Evolutionary conservation across 2,888 invertebrate genomes (phyloP), one percentile per base, ranked within the genome.

Genomic region (Temnothorax unifasciatus): DNA sequence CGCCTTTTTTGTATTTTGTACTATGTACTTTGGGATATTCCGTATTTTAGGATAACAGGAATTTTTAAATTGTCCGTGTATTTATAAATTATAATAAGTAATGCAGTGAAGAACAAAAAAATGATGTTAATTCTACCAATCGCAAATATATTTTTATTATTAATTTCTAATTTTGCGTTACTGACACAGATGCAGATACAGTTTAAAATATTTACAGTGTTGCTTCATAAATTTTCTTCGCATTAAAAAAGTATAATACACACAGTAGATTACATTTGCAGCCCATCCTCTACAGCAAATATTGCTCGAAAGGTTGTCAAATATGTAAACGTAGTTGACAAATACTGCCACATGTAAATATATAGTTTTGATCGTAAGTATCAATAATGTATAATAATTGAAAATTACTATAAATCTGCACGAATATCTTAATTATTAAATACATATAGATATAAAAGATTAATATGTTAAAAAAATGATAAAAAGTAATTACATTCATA

Each of bases 251-350:
- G 1, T 47, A 18, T 47, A 34, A 52, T 21, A 75, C 21, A 3
- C 38, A 63, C 18, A 75, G 3, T 34, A 34, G 9, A 34, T 75
- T 18, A 63, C 15, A 63, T 75, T 34, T 50, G 44, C 15, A 44
- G n/a, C 0, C 6, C 63, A 50, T 75, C 47, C 11, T 63, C 34
- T 5, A 57, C 18, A 13, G 52, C 69, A 13, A 69, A 41, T 21
- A 69, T 6, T 18, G 68, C 21, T 50, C 89, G 87, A n/a, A 91
- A 57, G 15, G 88, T 84, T 44, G 90, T 88, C 69, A 91, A 91
- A 29, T 85, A 82, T 0, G 91, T 90, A 47, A 88, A 81, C 6
- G 86, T 75, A 44, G 89, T 89, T 2, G 91, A 87, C 21, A 91
- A 71, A 50, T 86, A 91, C 90, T 91, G 47, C 63, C 76, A 82